These are phyloP conservation scores for Ptychoptera contaminata DNA, from an alignment of 2,888 invertebrate species.

Conservation along the genomic window DNA sequence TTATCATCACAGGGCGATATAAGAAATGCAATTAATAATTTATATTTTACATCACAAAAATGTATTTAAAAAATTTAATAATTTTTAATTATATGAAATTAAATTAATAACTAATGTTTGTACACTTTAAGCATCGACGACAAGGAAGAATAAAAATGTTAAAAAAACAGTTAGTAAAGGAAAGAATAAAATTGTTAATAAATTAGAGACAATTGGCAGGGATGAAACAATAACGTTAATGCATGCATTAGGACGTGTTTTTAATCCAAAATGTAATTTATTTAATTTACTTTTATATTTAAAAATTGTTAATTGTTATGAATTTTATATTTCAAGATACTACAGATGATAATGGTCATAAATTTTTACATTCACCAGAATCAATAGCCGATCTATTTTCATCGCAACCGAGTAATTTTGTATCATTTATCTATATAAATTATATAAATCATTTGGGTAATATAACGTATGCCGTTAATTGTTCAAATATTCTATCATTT, in stretches of 20 bases:
- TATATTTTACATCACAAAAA: constrained; percentile 65
- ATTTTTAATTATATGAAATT: background rate
- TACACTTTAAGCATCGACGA: background rate
- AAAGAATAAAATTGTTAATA: constrained; percentile 20
- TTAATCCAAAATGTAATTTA: constrained; percentile 54
- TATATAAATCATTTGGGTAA: constrained; percentile 54
- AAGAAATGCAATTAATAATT: constrained; percentile 64
- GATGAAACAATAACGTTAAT: constrained; percentile 57
- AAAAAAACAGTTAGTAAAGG: background rate
- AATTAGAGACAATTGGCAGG: constrained; percentile 39
- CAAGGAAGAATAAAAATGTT: background rate
- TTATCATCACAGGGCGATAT: constrained; percentile 65
- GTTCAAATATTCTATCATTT: constrained; percentile 50
- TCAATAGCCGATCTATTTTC: constrained; percentile 49
- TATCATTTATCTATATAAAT: constrained; percentile 57
- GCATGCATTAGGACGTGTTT: constrained; percentile 59
- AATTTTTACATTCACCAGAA: constrained; percentile 44
- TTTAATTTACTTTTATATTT: background rate
- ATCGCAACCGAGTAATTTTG: constrained; percentile 47
- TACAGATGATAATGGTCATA: constrained; percentile 14
- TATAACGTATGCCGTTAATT: constrained; percentile 43
- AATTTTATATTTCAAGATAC: constrained; percentile 21
- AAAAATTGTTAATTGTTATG: background rate
- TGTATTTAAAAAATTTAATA: constrained; percentile 31
- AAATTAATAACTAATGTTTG: background rate